A percentile compares a stretch with the other conserved stretches of the same genome.
These are phyloP conservation scores for Acrocephalus scirpaceus DNA, from an alignment of 2,797 vertebrate species.

Conservation along the genomic window DNA sequence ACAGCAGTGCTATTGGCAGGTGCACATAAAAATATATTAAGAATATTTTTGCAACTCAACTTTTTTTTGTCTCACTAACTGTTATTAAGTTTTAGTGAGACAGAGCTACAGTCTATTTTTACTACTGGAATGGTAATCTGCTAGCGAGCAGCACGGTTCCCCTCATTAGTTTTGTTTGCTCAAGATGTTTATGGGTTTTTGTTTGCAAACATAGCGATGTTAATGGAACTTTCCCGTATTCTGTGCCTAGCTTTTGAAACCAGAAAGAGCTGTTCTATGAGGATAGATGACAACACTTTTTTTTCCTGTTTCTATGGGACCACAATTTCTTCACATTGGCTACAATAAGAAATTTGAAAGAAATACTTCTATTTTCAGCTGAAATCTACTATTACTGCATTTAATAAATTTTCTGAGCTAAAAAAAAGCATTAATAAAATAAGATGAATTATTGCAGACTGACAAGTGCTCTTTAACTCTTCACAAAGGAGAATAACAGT, in stretches of 20 bases:
- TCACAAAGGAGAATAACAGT: neutral
- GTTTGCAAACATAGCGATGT: constrained; percentile 22
- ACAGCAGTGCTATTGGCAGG: neutral
- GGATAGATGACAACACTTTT: neutral
- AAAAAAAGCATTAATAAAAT: constrained; percentile 9
- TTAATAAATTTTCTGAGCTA: neutral
- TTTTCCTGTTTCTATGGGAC: neutral
- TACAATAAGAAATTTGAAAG: neutral
- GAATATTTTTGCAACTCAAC: neutral
- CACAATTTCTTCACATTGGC: neutral
- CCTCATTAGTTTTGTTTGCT: constrained; percentile 5
- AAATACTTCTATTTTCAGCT: constrained; percentile 1
- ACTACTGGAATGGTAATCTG: neutral
- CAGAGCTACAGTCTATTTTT: neutral
- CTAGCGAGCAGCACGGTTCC: neutral
- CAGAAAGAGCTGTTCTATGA: neutral
- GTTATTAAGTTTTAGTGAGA: neutral
- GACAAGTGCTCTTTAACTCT: constrained; percentile 27
- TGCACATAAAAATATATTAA: neutral
- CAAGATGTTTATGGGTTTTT: constrained; percentile 6
- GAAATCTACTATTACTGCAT: neutral
- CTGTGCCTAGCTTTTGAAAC: neutral
- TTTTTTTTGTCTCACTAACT: neutral
- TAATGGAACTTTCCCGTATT: neutral
- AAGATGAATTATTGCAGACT: neutral